phyloP scores from a whole-genome alignment of 2,113 vertebrate species.

The Jaculus jaculus region DNA sequence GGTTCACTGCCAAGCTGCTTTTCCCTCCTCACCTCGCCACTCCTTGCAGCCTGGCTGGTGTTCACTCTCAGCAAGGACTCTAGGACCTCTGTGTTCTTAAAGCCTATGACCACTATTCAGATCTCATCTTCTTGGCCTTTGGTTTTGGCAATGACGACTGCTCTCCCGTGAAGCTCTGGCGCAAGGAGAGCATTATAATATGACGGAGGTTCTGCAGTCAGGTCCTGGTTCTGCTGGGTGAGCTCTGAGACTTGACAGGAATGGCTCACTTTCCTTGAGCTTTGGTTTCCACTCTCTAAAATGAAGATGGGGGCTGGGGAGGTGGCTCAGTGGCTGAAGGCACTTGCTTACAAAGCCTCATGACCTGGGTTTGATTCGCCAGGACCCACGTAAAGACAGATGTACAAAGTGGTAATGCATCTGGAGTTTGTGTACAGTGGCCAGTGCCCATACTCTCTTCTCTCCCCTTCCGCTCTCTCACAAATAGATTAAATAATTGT shows the following conservation, averaged over 20 bases:
- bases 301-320: not conserved
- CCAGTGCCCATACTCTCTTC: too few relatives aligned
- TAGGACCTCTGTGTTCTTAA: not conserved
- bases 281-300: slow-evolving; percentile 24
- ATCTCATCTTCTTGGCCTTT: not conserved
- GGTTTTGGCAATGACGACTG: not conserved
- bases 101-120: not conserved
- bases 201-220: not conserved
- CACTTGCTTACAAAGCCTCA: too few relatives aligned
- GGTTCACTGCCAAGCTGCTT: not conserved
- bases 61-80: not conserved
- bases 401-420: too few relatives aligned
- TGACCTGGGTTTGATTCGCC: too few relatives aligned
- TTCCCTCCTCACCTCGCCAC: not conserved
- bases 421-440: too few relatives aligned
- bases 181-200: not conserved
- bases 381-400: too few relatives aligned
- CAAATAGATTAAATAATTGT: too few relatives aligned
- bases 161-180: not conserved
- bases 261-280: not conserved
- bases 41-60: not conserved
- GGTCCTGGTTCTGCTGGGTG: not conserved
- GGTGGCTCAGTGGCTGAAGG: too few relatives aligned
- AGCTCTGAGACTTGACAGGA: not conserved
- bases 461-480: not conserved